Percentiles rank a stretch among this genome's conserved stretches.
Conservation (phyloP, 2,797 vertebrate genomes). For the Craterocephalus amniculus region DNA sequence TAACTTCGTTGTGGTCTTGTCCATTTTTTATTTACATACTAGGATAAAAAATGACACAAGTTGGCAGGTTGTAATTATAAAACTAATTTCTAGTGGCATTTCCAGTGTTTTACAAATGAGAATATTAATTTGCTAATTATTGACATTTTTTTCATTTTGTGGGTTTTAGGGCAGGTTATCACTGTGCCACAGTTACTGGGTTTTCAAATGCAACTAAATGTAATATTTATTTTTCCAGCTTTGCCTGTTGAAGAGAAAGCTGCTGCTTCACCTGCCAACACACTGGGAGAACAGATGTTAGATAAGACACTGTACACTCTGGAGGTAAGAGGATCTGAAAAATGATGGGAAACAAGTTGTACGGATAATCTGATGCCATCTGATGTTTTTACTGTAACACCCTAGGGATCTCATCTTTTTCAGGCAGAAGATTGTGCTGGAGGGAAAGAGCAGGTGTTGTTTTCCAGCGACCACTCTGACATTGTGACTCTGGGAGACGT, state of each 20-base stretch:
- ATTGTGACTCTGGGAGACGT: constrained; percentile 91
- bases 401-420: constrained; percentile 9
- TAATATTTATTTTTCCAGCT: constrained; percentile 65
- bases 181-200: background rate
- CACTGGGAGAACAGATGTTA: constrained; percentile 61
- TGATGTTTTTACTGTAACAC: background rate
- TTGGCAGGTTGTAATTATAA: background rate
- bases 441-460: constrained; percentile 81
- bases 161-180: background rate
- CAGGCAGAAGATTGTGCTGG: constrained; percentile 71
- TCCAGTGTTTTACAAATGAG: background rate
- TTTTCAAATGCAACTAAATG: background rate
- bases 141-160: no score
- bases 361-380: background rate
- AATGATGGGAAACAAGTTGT: background rate
- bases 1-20: background rate
- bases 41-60: background rate
- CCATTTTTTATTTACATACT: background rate
- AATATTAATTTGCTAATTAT: background rate
- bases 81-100: no score
- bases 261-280: constrained; percentile 63
- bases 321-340: constrained; percentile 79
- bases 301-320: constrained; percentile 63
- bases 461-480: constrained; percentile 94
- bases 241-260: constrained; percentile 59